A percentile compares a stretch with the other conserved stretches of the same genome.
These are phyloP conservation scores for Trogon melanurus DNA, from an alignment of 2,113 vertebrate species.

Conservation along the genomic window DNA sequence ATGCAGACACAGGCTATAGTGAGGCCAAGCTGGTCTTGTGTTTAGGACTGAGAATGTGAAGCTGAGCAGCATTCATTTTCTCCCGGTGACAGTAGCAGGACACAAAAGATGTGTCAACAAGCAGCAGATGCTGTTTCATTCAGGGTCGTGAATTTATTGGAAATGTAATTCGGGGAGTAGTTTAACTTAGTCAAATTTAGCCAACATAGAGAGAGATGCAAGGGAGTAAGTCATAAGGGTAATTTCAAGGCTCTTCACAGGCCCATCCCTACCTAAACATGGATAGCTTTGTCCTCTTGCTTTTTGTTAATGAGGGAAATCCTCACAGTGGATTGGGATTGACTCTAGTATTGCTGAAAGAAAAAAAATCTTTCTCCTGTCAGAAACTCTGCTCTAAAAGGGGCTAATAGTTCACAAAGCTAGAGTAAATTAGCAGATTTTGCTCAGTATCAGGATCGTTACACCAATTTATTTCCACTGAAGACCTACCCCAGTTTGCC, in stretches of 20 bases:
- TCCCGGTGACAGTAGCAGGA: neutral
- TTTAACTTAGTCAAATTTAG: neutral
- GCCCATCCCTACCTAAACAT: neutral
- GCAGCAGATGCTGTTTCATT: neutral
- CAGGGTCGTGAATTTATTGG: neutral
- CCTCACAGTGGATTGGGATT: neutral
- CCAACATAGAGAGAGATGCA: neutral
- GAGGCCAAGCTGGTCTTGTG: neutral
- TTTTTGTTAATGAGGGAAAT: neutral
- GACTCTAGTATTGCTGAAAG: neutral
- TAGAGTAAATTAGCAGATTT: neutral
- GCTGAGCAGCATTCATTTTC: neutral
- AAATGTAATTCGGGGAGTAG: neutral
- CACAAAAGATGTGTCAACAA: neutral
- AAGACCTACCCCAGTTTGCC: neutral
- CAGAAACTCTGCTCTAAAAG: neutral
- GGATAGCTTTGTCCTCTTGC: neutral
- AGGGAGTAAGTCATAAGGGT: neutral
- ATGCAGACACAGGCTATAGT: neutral
- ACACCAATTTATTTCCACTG: neutral
- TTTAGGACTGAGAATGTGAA: neutral
- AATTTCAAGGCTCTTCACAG: neutral
- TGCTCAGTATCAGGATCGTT: neutral
- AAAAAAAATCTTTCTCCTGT: neutral
- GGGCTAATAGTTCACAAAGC: neutral